phyloP scores from a whole-genome alignment of 2,113 vertebrate species.

The Chauna torquata region DNA sequence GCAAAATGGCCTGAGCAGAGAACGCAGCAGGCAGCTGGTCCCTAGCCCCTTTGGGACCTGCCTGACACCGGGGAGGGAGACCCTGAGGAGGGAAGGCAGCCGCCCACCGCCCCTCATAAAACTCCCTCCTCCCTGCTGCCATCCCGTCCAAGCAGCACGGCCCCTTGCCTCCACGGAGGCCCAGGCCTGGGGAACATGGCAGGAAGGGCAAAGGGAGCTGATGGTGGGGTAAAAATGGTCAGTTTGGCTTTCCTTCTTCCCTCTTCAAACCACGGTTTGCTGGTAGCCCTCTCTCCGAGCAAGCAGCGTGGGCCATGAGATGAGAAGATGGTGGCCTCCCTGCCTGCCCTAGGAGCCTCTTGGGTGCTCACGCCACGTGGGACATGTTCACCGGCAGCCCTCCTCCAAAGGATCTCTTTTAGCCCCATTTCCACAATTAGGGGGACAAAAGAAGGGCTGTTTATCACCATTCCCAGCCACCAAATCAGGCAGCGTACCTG shows the following conservation, averaged over 20 bases:
- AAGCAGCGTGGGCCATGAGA: background rate
- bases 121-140: background rate
- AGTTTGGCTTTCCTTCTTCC: slow-evolving; percentile 76
- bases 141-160: background rate
- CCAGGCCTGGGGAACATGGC: background rate
- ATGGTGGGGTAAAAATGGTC: slow-evolving; percentile 47
- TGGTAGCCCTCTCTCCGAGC: slow-evolving; percentile 13
- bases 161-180: background rate
- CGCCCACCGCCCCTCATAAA: background rate
- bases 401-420: background rate
- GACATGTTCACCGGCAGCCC: background rate
- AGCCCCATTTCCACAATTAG: slow-evolving; percentile 35
- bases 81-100: background rate
- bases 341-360: background rate
- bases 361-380: background rate
- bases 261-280: slow-evolving; percentile 53
- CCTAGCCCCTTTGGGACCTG: background rate
- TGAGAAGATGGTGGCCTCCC: background rate
- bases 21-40: fast-evolving
- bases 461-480: background rate
- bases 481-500: background rate
- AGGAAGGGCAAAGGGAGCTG: background rate
- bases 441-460: background rate
- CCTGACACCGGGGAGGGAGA: background rate
- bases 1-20: background rate